Base-by-base conservation (phyloP, 2,888 invertebrate genomes). In the Eupithecia dodoneata region DNA sequence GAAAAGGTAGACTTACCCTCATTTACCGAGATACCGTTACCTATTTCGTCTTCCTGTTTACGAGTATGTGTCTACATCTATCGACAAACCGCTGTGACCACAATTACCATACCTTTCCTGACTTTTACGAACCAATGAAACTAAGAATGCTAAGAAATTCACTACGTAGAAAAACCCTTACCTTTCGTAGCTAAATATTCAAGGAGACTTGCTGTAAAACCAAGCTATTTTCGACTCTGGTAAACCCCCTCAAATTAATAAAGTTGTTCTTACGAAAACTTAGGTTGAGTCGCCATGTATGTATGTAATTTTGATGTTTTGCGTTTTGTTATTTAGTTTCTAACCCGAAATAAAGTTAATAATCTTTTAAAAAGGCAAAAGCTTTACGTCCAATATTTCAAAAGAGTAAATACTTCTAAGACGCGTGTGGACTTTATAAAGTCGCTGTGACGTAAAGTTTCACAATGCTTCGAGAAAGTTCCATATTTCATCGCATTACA, bases 401-500 rank as follows among this genome's bases (percentile, higher is more conserved):
- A 18, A 45, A 70, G 18, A 70, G 18, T 45, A 18, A 70, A 15
- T 70, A n/a, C 67, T 55, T n/a, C 10, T 44, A 73, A 66, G 72
- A 59, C 42, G 72, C 70, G 59, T 74, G 15, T 65, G 71, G 69
- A 80, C 71, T 78, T 73, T 67, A 30, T 4, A 69, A 77, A 79
- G 59, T 44, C 65, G 69, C 74, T 67, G 15, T 75, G 75, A 63
- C 71, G 49, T 63, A 71, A 72, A 77, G 72, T 79, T 72, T 45
- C 70, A 76, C 71, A 77, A 74, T 75, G 66, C 70, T 76, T 63
- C 66, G n/a, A 3, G 65, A 73, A 73, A 75, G 72, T 76, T 77
- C n/a, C 77, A 72, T 77, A 77, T 76, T 77, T 75, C 78, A 79
- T 76, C 70, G 72, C 74, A 74, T 77, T 76, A 71, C 79, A 45